phyloP scores from a whole-genome alignment of 2,888 invertebrate genomes.

The Polyploca ridens region DNA sequence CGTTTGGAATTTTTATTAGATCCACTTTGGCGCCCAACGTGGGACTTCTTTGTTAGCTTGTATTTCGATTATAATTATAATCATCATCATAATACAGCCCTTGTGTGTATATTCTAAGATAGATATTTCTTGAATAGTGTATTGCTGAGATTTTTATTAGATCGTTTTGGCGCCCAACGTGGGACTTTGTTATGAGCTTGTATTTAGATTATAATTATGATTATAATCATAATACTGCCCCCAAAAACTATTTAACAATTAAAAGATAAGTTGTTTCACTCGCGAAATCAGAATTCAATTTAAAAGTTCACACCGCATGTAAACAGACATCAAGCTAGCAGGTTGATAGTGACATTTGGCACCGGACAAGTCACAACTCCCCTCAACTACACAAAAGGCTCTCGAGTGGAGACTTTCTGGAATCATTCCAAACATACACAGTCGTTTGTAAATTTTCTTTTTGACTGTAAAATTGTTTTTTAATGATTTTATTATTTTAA shows the following conservation, averaged over 20 bases:
- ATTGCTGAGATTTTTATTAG: slow-evolving; percentile 5
- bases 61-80: background rate
- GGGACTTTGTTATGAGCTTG: slow-evolving; percentile 5
- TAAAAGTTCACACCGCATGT: background rate
- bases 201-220: no score
- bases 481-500: no score
- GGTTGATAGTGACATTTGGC: slow-evolving; percentile 8
- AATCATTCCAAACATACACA: slow-evolving; percentile 24
- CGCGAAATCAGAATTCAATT: background rate
- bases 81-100: no score
- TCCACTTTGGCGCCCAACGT: slow-evolving; percentile 26
- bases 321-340: background rate
- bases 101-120: slow-evolving; percentile 19
- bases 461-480: no score
- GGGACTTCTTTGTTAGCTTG: slow-evolving; percentile 13
- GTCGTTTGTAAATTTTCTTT: slow-evolving; percentile 4
- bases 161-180: slow-evolving; percentile 26
- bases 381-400: background rate
- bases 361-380: slow-evolving; percentile 2
- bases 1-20: background rate
- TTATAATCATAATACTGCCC: no score
- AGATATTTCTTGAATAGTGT: slow-evolving; percentile 23
- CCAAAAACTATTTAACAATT: background rate
- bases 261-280: background rate
- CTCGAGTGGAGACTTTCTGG: slow-evolving; percentile 20